These are phyloP conservation scores for Escarpia spicata DNA, from an alignment of 2,888 invertebrate species.

Conservation along the genomic window DNA sequence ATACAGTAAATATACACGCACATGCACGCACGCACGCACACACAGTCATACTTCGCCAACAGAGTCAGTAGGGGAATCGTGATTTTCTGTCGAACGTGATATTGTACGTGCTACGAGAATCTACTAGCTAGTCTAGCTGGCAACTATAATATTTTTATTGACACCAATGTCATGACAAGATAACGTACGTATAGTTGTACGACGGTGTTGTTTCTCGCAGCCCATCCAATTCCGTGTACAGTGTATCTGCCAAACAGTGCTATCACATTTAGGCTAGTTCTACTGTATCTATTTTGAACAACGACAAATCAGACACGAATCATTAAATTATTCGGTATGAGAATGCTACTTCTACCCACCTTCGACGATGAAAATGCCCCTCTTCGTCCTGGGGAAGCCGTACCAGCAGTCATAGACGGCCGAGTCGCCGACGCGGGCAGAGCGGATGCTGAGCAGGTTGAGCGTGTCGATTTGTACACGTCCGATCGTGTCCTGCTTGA, in stretches of 20 bases:
- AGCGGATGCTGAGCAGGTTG: background rate
- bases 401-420: background rate
- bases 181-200: background rate
- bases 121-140: background rate
- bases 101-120: background rate
- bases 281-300: background rate
- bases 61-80: background rate
- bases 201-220: background rate
- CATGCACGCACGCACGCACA: too few species aligned
- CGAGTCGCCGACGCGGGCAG: background rate
- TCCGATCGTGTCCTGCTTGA: background rate
- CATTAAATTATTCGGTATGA: background rate
- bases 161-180: background rate
- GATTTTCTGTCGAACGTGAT: background rate
- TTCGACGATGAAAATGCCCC: background rate
- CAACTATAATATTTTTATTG: background rate
- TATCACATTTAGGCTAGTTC: background rate
- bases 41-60: background rate
- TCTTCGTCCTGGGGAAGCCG: conserved; percentile 1
- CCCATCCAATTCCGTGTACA: background rate
- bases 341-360: background rate
- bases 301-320: background rate
- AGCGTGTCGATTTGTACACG: background rate
- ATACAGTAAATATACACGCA: too few species aligned
- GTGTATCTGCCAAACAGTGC: background rate